Evolutionary conservation across 2,113 vertebrate genomes (phyloP).

Genomic region (Bucco capensis): DNA sequence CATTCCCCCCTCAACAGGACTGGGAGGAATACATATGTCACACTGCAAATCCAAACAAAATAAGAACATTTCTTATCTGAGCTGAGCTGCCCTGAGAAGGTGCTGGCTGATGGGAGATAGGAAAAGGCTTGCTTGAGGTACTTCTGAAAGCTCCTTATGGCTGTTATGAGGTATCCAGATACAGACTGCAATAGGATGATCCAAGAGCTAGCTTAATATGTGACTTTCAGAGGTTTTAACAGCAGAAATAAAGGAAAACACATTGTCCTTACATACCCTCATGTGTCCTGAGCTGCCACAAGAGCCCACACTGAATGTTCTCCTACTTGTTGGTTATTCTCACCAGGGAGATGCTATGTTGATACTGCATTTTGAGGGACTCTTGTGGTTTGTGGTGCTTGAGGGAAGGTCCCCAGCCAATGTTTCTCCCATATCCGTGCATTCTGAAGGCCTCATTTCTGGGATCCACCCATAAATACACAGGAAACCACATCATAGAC

Average conservation of each 20-base stretch:
- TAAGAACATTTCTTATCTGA: slow-evolving; percentile 43
- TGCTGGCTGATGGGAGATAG: slow-evolving; percentile 62
- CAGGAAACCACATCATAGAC: accelerated
- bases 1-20: neutral
- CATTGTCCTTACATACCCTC: accelerated
- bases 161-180: neutral
- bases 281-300: neutral
- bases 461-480: accelerated
- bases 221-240: neutral
- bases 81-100: slow-evolving; percentile 46
- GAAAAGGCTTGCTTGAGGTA: neutral
- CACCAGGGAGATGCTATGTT: neutral
- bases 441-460: neutral
- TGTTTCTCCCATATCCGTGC: neutral
- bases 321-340: neutral
- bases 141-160: slow-evolving; percentile 34
- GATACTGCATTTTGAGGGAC: neutral
- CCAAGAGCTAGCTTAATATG: neutral
- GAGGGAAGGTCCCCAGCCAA: neutral
- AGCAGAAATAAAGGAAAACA: neutral
- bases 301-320: neutral
- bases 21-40: neutral
- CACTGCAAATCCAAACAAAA: neutral
- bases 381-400: neutral
- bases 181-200: neutral